Base-by-base conservation (phyloP, 2,888 invertebrate species). In the Tetropium fuscum region DNA sequence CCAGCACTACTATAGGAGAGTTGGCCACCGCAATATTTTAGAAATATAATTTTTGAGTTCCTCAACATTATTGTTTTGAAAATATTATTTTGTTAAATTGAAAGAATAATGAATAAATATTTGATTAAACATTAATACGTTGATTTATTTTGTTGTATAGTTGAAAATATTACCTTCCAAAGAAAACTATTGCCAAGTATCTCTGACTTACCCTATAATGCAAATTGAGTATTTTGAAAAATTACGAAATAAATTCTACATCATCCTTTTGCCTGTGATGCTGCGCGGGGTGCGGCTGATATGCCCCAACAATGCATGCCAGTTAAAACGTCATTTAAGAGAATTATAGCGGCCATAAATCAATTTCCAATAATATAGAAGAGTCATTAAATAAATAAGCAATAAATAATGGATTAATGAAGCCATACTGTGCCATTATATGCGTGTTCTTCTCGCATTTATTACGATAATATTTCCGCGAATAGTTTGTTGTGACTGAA, bases 371-470 rank as follows among this genome's bases (percentile, higher is more conserved):
- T 64, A 68, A 63, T 62, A 61, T 44, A 53, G 59, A 54, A 59
- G 59, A 56, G 65, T 63, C 65, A 67, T 70, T 70, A 70, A 69
- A 68, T 62, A 64, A 68, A 59, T 65, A 61, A 64, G 58, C 65
- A 55, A 68, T 68, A 68, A 70, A 70, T 67, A 68, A 64, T 64
- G 58, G 57, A 58, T 62, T 68, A 70, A 70, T 68, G 64, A 70
- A 70, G 70, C 66, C 63, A 61, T 64, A 58, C 62, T 60, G 62
- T 62, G 64, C 63, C 58, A 61, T 56, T 59, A 61, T 59, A 51
- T 64, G 64, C 64, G 59, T 64, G 64, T 61, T 61, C 54, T 61
- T 61, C 49, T 47, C 54, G 36, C 67, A 63, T 63, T 63, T 57
- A 62, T 65, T 63, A 65, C 58, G 40, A 43, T 47, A 60, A 64